Base-by-base conservation (phyloP, 2,797 vertebrate species). In the Gadopsis marmoratus region DNA sequence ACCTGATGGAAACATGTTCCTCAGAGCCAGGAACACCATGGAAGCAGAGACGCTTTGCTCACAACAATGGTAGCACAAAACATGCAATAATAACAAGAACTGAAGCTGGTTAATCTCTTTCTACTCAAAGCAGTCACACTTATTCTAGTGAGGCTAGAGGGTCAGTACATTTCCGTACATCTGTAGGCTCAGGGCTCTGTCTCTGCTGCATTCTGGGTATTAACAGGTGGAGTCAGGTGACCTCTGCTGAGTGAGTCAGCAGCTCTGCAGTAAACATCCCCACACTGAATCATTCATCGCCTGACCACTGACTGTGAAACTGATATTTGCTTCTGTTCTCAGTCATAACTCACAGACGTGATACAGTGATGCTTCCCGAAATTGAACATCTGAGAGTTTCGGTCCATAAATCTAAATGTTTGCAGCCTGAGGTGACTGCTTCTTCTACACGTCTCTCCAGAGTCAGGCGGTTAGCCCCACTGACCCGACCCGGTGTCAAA, bases 1-100 rank as follows among this genome's bases (percentile, higher is more conserved):
- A 54, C 31, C 26, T 51, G 37, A 35, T 58, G 61, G 78, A 47
- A 76, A 71, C 64, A 77, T 51, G 1, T 21, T 39, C 35, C 54
- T 58, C 31, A 6, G 1, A 54, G 64, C 54, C 66, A 70, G 50
- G 67, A 63, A 41, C 13, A 12, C 66, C 26, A 37, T 37, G 69
- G 50, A 64, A 48, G 19, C 53, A 47, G 3, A 62, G 53, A 51
- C 48, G 75, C 56, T 71, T 56, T 21, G 21, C 37, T 56, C 58
- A 61, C 54, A 66, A 19, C 35, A 33, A 12, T 26, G 39, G 23
- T 5, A 47, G 53, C 31, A 16, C 35, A 61, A 59, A 59, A 53
- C 23, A 31, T 35, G 10, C 7, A 45, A 11, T 7, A 3, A n/a
- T 16, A 47, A 23, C 21, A 16, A 7, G 17, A 58, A 50, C 8